Base-by-base conservation (phyloP, 2,113 vertebrate genomes). In the Nyctereutes procyonoides region DNA sequence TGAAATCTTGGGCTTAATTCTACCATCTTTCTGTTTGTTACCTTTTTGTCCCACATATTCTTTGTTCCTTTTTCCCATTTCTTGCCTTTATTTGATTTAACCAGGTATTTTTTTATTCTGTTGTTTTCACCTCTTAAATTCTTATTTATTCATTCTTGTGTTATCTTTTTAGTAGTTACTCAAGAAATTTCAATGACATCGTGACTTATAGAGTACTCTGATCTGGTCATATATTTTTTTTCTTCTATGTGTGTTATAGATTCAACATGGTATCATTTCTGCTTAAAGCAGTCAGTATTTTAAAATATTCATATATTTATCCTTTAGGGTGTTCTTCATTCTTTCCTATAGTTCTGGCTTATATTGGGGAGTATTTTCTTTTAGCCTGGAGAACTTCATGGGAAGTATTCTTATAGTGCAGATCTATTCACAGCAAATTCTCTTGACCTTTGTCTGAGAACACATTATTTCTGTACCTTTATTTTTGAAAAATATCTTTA, bases 401-500 rank as follows among this genome's bases (percentile, higher is more conserved):
- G 17, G 32, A 79, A 51, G 69, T 88, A 67, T 89, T 87, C 6
- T 73, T 62, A 4, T 12, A 76, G 24, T 60, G 62, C 48, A 69
- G 35, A 32, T 83, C 26, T 76, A 22, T 20, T 53, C 13, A 88
- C 5, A 51, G 32, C 53, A 87, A 24, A 86, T 30, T 43, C 28
- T 76, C 60, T 58, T 32, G 38, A 58, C 16, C 43, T 90, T 56
- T 80, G 19, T 77, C 35, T 93, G 62, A 69, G 19, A 84, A 74
- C 19, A 22, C 26, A 43, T n/a, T 82, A 43, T n/a, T 48, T 11
- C 69, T 84, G 55, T 48, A 38, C 71, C n/a, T 90, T 90, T 30
- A 35, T 77, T 79, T 73, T 43, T 88, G 90, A 84, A 85, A 90
- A 80, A 16, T 80, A 73, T 56, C 93, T 71, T n/a, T 22, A 62